phyloP scores from a whole-genome alignment of 2,797 vertebrate species.

The Sylvilagus floridanus region DNA sequence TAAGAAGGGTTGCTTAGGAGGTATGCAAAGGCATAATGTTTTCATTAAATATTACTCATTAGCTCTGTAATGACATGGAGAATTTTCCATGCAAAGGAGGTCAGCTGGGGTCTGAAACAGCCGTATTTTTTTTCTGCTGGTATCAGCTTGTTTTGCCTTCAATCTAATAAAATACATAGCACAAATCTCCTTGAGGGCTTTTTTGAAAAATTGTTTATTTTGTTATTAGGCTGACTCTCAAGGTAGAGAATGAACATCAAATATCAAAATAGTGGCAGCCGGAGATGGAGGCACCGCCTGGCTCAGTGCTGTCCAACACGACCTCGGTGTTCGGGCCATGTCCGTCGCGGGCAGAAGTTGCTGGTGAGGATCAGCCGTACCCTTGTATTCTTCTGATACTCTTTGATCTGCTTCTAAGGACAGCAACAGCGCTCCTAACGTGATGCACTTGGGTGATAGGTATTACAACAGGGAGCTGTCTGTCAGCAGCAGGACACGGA shows the following conservation, averaged over 20 bases:
- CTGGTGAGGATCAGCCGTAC: slow-evolving; percentile 41
- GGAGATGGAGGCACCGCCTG: not conserved
- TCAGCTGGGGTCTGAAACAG: slow-evolving; percentile 81
- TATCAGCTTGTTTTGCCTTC: slow-evolving; percentile 86
- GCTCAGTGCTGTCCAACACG: not conserved
- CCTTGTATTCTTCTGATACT: slow-evolving; percentile 12
- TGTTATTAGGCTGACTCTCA: slow-evolving; percentile 70
- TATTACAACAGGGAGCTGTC: slow-evolving; percentile 16
- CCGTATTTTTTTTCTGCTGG: slow-evolving; percentile 80
- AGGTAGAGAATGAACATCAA: slow-evolving; percentile 72
- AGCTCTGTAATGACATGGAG: slow-evolving; percentile 81
- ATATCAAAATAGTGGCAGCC: slow-evolving; percentile 54
- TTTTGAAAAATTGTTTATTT: slow-evolving; percentile 82
- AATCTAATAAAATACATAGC: slow-evolving; percentile 83
- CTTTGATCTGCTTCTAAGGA: not conserved
- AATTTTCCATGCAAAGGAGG: slow-evolving; percentile 82
- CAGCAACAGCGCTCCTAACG: slow-evolving; percentile 50
- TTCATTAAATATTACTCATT: slow-evolving; percentile 85
- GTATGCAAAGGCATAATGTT: slow-evolving; percentile 82
- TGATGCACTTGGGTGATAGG: not conserved
- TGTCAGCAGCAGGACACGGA: slow-evolving; percentile 16
- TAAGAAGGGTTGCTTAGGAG: slow-evolving; percentile 74
- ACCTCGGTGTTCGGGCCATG: not conserved
- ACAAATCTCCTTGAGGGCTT: slow-evolving; percentile 82
- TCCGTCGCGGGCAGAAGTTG: not conserved